phyloP scores from a whole-genome alignment of 2,113 vertebrate genomes.

The Mesocricetus auratus region DNA sequence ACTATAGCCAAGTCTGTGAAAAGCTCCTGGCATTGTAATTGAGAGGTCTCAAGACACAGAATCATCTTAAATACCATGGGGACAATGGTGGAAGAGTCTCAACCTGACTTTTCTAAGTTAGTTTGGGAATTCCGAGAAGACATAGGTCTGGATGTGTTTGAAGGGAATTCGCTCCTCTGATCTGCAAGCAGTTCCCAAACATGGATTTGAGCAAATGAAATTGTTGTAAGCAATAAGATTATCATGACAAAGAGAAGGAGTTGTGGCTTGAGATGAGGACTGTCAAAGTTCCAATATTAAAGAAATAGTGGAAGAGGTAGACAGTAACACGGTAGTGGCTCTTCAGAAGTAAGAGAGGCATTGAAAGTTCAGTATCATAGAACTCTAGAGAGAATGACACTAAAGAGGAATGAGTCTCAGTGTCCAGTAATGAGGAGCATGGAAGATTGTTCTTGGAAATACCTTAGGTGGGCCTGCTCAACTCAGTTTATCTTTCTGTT shows the following conservation, averaged over 20 bases:
- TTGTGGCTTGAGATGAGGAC: not conserved
- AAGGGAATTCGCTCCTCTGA: not conserved
- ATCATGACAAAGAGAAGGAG: not conserved
- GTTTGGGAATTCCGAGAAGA: not conserved
- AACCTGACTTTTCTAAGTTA: not conserved
- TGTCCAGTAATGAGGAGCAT: not conserved
- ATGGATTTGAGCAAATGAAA: not conserved
- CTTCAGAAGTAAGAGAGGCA: not conserved
- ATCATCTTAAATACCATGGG: not conserved
- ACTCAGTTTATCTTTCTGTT: not conserved
- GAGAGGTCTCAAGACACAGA: not conserved
- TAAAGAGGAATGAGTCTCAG: not conserved
- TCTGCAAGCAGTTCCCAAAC: not conserved
- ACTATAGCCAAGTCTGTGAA: not conserved
- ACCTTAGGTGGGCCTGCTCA: not conserved
- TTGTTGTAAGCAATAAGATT: not conserved
- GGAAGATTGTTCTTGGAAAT: not conserved
- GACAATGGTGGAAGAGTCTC: not conserved
- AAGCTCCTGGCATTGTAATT: not conserved
- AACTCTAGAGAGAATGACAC: not conserved
- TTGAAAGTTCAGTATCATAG: not conserved
- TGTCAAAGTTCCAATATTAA: not conserved
- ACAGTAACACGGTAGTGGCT: not conserved
- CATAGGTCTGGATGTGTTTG: not conserved
- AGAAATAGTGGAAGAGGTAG: not conserved